phyloP scores from a whole-genome alignment of 2,888 invertebrate species.

The Diplazon laetatorius region DNA sequence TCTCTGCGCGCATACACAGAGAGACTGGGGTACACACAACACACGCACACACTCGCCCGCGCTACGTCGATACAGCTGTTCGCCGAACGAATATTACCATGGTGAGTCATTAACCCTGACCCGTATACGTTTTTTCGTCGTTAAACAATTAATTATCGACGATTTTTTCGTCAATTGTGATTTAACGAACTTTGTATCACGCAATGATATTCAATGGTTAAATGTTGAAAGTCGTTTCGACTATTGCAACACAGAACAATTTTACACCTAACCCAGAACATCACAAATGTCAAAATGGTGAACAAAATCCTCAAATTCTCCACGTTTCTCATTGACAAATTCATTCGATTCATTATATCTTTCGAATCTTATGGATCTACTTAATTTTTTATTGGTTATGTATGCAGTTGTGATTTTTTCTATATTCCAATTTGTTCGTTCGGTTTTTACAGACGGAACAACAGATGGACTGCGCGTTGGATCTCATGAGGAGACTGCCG shows the following conservation, averaged over 20 bases:
- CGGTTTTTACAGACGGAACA: conserved; percentile 90
- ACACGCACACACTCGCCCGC: neutral
- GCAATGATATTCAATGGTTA: neutral
- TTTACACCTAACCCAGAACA: conserved; percentile 73
- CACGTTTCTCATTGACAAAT: conserved; percentile 39
- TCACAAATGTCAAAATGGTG: conserved; percentile 77
- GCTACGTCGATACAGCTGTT: conserved; percentile 54
- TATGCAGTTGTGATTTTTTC: conserved; percentile 20
- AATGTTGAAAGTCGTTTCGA: conserved; percentile 23
- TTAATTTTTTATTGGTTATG: neutral
- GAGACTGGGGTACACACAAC: neutral
- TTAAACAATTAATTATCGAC: neutral
- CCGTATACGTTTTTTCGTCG: conserved; percentile 11
- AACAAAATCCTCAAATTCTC: conserved; percentile 55
- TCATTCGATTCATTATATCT: no score
- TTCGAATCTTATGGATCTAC: neutral
- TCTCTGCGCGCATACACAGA: no score
- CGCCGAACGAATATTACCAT: conserved; percentile 64
- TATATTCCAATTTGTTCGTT: neutral
- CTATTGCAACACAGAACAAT: conserved; percentile 57
- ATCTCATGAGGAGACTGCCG: conserved; percentile 98
- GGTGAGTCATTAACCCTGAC: conserved; percentile 70
- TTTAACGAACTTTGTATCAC: neutral
- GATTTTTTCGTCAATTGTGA: conserved; percentile 11
- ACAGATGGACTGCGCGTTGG: conserved; percentile 99